Base-by-base conservation (phyloP, 2,888 invertebrate genomes). In the Chrysolina oricalcia region DNA sequence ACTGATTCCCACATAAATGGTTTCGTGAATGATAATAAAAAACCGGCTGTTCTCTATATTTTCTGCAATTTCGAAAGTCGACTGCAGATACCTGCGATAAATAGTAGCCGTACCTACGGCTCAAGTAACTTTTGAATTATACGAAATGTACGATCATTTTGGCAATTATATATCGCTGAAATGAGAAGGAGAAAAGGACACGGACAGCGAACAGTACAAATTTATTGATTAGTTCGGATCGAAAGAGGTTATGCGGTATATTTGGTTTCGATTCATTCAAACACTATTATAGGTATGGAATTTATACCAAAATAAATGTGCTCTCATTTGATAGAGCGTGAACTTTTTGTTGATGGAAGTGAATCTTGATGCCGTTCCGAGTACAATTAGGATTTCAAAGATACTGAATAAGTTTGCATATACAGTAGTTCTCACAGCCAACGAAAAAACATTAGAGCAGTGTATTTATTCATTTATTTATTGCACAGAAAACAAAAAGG, bases 41-140 rank as follows among this genome's bases (percentile, higher is more conserved):
- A 82, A 81, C 79, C 77, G 76, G 74, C 82, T 79, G 79, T 81
- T 82, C 80, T 82, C 80, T 82, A 81, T 82, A 80, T 80, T 82
- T 80, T 78, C 81, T 74, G 78, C 81, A 81, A 82, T 81, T 81
- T 75, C 77, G 76, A 72, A 81, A 82, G 82, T 80, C 81, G 81
- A 78, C 78, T 79, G 80, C 77, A 80, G 82, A 82, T 79, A 81
- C 81, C 82, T 80, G 78, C 78, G 79, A 82, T 81, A 81, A 81
- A 82, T 80, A 81, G 79, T 79, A 78, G 73, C 79, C 81, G 69
- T 78, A 77, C 80, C 76, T 80, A 73, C 77, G 79, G 76, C 76
- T 79, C 78, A 77, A 74, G 77, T 80, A 72, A 74, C 78, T 69
- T 75, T 72, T 67, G 72, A 70, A 75, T 72, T 75, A 75, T 73